Percentiles rank a stretch among this genome's conserved stretches.
phyloP scores from a whole-genome alignment of 2,113 vertebrate genomes.

The Pao palembangensis region DNA sequence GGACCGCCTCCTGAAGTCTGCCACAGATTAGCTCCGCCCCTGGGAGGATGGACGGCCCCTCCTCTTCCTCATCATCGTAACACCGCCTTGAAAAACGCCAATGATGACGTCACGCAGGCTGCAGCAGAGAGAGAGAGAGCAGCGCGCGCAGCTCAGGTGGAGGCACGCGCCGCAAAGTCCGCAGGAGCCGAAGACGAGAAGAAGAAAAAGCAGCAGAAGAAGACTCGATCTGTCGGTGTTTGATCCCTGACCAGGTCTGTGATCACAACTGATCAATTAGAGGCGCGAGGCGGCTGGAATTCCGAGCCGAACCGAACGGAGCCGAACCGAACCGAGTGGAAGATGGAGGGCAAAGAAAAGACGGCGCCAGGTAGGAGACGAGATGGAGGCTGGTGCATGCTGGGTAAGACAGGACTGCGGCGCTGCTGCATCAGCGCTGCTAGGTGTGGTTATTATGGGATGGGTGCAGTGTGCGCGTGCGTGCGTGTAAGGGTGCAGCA shows the following conservation, averaged over 20 bases:
- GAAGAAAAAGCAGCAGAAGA: neutral
- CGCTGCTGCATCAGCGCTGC: constrained; percentile 43
- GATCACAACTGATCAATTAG: constrained; percentile 11
- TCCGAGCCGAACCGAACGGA: constrained; percentile 6
- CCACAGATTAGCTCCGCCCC: too few relatives aligned
- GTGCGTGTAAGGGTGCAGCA: neutral
- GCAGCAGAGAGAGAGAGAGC: constrained; percentile 13
- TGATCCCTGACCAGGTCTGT: neutral
- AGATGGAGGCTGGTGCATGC: constrained; percentile 33
- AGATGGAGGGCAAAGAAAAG: constrained; percentile 68
- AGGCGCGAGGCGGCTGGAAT: constrained; percentile 7
- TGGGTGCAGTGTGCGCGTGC: constrained; percentile 16
- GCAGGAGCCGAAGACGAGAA: constrained; percentile 28
- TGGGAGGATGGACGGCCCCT: neutral
- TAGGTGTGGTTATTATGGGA: constrained; percentile 71
- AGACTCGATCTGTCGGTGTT: neutral
- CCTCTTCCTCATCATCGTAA: neutral
- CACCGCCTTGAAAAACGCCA: constrained; percentile 29
- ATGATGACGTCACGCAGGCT: constrained; percentile 55
- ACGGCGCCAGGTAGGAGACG: constrained; percentile 53
- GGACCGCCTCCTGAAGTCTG: too few relatives aligned
- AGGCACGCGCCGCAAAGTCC: constrained; percentile 49
- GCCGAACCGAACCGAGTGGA: constrained; percentile 9
- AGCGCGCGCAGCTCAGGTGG: constrained; percentile 52
- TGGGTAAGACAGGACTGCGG: constrained; percentile 46